These are phyloP conservation scores for Ophraella communa DNA, from an alignment of 2,888 invertebrate species.

Conservation along the genomic window DNA sequence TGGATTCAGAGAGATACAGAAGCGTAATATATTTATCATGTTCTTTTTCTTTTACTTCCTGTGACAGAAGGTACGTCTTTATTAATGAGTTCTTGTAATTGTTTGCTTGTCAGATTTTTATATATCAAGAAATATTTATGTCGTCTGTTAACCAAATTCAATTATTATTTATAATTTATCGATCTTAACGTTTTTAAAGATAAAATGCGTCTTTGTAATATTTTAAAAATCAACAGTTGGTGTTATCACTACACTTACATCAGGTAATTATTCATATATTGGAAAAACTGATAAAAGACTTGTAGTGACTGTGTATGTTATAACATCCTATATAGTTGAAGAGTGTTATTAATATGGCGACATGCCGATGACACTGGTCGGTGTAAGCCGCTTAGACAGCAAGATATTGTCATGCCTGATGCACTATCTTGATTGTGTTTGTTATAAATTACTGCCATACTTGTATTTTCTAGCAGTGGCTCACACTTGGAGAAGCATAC, in stretches of 20 bases:
- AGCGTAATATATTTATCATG: conserved; percentile 23
- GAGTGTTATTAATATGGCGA: conserved; percentile 57
- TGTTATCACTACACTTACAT: neutral
- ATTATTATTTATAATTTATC: too few relatives aligned
- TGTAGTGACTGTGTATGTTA: conserved; percentile 25
- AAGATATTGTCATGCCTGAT: conserved; percentile 55
- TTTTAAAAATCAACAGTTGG: neutral
- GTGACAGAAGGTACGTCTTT: neutral
- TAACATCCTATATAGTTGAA: conserved; percentile 27
- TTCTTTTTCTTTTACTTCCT: conserved; percentile 21
- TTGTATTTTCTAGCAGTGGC: conserved; percentile 33
- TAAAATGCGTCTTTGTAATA: too few relatives aligned
- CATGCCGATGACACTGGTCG: conserved; percentile 59
- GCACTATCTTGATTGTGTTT: conserved; percentile 57
- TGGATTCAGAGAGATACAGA: conserved; percentile 23
- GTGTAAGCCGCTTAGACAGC: conserved; percentile 57
- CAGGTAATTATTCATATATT: neutral
- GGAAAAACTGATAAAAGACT: neutral
- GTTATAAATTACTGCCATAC: conserved; percentile 58
- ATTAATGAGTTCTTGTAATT: neutral
- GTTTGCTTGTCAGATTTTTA: neutral
- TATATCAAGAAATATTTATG: too few relatives aligned
- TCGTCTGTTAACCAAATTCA: too few relatives aligned
- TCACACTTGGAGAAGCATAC: conserved; percentile 13
- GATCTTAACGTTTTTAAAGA: too few relatives aligned